phyloP scores from a whole-genome alignment of 2,113 vertebrate species.

The Halichoerus grypus region DNA sequence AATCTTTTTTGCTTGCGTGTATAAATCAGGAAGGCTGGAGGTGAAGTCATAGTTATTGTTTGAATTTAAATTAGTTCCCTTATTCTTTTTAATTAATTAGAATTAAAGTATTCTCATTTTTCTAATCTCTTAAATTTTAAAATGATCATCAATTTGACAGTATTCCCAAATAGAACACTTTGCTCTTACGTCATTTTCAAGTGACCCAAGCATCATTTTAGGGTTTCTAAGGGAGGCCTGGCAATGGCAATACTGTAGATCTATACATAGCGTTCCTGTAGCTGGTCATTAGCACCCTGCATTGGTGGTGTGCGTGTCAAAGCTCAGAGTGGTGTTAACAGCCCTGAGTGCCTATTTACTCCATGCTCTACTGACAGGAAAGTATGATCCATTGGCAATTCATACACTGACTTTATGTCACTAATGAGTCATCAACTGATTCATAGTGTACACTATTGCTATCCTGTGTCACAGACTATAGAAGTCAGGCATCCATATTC shows the following conservation, averaged over 20 bases:
- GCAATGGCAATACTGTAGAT: neutral
- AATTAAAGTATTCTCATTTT: constrained; percentile 23
- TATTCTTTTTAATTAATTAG: neutral
- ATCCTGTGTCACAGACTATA: neutral
- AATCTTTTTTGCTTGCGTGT: neutral
- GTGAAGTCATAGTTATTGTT: neutral
- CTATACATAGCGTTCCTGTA: neutral
- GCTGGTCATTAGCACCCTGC: neutral
- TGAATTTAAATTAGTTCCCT: neutral
- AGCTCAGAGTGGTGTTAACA: constrained; percentile 34
- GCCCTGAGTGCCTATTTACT: constrained; percentile 41
- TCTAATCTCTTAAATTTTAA: constrained; percentile 20
- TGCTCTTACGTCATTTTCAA: constrained; percentile 30
- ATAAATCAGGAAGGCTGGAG: neutral
- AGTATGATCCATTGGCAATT: constrained; percentile 22
- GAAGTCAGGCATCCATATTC: constrained; percentile 1
- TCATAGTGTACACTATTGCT: neutral
- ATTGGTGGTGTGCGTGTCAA: neutral
- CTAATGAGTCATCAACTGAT: constrained; percentile 2
- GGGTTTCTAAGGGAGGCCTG: neutral
- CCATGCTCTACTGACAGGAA: constrained; percentile 33
- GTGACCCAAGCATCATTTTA: constrained; percentile 8
- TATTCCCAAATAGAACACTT: neutral
- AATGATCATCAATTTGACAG: neutral
- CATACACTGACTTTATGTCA: neutral